Evolutionary conservation across 2,113 vertebrate species (phyloP), one percentile per base, ranked within the genome.

Genomic region (Callocephalon fimbriatum): DNA sequence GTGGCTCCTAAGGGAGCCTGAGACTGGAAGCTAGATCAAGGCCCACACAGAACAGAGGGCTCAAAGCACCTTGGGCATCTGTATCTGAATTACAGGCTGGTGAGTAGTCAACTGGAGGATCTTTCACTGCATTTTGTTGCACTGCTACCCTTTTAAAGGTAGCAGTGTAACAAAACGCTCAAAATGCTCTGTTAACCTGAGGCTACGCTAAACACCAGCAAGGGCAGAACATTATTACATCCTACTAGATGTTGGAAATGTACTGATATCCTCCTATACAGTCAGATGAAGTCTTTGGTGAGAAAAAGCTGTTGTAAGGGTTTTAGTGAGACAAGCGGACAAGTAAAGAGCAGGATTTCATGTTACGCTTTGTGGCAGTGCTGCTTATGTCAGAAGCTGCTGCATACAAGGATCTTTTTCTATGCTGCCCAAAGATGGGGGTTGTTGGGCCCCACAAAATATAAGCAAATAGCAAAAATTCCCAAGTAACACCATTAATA

Each of bases 91-190:
- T 48, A 58, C 27, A 74, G 53, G 15, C 17, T 35, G 40, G 37
- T 35, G 32, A 86, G 16, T 7, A 11, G 17, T 38, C 59, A 18
- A 1, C 27, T 10, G 18, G 32, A 8, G 10, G 7, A 61, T 65
- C 40, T 25, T 87, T 37, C 8, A 2, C 15, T 0, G 0, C 5
- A 1, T 50, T 79, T 79, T 21, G 10, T 86, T 77, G 31, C 3
- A 0, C 80, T 75, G 23, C 35, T 56, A 85, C 42, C 31, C 78
- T 68, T 65, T 59, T 62, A 42, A 40, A 40, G 5, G 12, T 40
- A 40, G 40, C 40, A 5, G 40, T 40, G 40, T 40, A 40, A 40
- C 40, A 40, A 50, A 32, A 58, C 5, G 3, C 37, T 48, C n/a
- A 19, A 65, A 91, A 42, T 5, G 13, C 21, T 23, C 10, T 68